A percentile compares a stretch with the other conserved stretches of the same genome.
Conservation (phyloP, 1,140 invertebrate species). For the Lordiphosa collinella region DNA sequence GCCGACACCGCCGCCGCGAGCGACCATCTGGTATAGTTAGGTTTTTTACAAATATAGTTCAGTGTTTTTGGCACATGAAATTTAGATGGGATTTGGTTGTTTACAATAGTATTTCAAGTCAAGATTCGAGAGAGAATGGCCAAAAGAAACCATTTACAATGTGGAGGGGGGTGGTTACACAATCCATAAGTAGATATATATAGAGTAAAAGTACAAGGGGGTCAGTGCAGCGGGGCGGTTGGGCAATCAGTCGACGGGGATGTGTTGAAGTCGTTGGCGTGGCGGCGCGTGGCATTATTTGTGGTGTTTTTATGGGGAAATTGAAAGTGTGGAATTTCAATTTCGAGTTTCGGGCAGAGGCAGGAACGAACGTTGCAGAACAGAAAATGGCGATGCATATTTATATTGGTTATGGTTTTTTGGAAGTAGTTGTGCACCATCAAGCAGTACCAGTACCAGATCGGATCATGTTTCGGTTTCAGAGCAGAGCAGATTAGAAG, state of each 20-base stretch:
- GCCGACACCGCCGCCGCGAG: constrained; percentile 77
- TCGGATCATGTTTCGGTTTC: constrained; percentile 69
- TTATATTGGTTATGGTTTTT: too few relatives aligned
- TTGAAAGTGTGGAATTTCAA: constrained; percentile 46
- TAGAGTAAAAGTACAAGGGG: constrained; percentile 10
- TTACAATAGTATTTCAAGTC: neutral
- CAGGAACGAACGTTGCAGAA: constrained; percentile 75
- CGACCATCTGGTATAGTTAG: constrained; percentile 73
- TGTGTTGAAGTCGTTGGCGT: constrained; percentile 59
- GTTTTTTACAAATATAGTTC: constrained; percentile 13
- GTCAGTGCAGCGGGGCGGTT: constrained; percentile 55
- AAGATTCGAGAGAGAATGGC: constrained; percentile 18
- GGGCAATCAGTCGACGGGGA: constrained; percentile 73
- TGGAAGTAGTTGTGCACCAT: constrained; percentile 63
- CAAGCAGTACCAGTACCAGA: constrained; percentile 74
- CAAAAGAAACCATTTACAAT: constrained; percentile 35
- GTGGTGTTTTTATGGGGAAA: constrained; percentile 14
- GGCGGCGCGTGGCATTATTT: constrained; percentile 57
- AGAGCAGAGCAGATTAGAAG: constrained; percentile 75
- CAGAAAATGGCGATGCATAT: constrained; percentile 53
- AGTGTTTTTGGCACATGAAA: neutral
- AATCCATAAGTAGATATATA: too few relatives aligned
- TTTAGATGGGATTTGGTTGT: too few relatives aligned
- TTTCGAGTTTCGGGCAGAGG: constrained; percentile 48
- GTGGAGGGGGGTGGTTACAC: constrained; percentile 6